Conservation (phyloP, 2,797 vertebrate genomes). For the Aplochiton taeniatus region DNA sequence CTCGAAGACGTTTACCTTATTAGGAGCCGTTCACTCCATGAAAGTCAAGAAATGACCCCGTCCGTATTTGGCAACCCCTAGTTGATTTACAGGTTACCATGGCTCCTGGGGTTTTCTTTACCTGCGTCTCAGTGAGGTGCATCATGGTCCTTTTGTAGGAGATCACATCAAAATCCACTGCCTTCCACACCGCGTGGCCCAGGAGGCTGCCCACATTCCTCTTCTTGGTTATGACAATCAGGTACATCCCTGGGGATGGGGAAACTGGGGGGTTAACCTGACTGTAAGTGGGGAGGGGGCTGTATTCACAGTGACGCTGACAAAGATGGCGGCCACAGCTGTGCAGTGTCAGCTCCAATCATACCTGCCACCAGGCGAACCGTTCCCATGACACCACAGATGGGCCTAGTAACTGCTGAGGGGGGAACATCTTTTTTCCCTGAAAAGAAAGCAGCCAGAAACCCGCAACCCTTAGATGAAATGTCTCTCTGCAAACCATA, state of each 20-base stretch:
- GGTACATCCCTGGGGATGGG: constrained; percentile 84
- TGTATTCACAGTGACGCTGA: neutral
- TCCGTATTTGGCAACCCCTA: too few species aligned
- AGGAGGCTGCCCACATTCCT: constrained; percentile 92
- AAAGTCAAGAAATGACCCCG: too few species aligned
- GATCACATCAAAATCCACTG: constrained; percentile 92
- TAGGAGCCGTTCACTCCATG: neutral
- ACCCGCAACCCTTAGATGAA: neutral
- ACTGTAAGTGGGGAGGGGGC: too few species aligned
- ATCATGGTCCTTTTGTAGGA: constrained; percentile 97
- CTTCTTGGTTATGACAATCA: constrained; percentile 96
- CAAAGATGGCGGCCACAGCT: neutral
- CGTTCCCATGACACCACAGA: constrained; percentile 95
- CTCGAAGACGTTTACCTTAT: neutral
- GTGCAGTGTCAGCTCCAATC: constrained; percentile 13
- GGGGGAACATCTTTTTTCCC: constrained; percentile 91
- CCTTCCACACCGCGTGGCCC: constrained; percentile 94
- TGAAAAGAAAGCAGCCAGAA: constrained; percentile 49
- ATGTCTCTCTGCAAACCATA: neutral
- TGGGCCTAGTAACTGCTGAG: constrained; percentile 88
- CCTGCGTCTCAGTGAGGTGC: constrained; percentile 97
- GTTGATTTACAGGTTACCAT: too few species aligned
- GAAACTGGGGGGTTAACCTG: neutral
- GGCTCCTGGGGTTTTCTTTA: constrained; percentile 31
- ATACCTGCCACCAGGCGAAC: constrained; percentile 93